Conservation (phyloP, 2,797 vertebrate genomes). For the Leontocebus nigricollis region DNA sequence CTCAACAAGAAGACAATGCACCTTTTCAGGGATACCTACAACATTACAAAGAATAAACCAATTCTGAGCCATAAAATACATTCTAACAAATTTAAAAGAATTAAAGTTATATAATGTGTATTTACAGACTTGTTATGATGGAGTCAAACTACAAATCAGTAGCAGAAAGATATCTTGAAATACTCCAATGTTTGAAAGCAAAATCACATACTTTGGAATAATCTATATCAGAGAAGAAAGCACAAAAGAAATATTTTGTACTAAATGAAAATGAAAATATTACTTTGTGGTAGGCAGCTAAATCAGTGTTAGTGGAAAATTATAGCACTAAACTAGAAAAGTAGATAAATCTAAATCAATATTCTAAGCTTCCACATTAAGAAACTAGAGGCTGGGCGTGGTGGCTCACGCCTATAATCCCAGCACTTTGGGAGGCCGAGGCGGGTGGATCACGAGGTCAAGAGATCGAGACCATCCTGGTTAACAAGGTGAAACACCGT, state of each 20-base stretch:
- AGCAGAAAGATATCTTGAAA: not conserved
- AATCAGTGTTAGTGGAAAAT: not conserved
- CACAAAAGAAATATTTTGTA: not conserved
- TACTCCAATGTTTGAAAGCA: not conserved
- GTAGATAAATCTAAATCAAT: not conserved
- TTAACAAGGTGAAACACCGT: too few relatives aligned
- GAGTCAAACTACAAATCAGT: not conserved
- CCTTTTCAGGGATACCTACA: not conserved
- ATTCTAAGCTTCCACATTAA: not conserved
- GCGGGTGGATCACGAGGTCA: too few relatives aligned
- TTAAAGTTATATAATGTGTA: not conserved
- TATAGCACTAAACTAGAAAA: not conserved
- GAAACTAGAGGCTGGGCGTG: not conserved
- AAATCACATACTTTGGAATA: not conserved
- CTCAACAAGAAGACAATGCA: not conserved
- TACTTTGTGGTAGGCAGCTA: not conserved
- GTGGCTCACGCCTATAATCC: too few relatives aligned
- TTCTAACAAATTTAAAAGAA: not conserved
- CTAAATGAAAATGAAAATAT: not conserved
- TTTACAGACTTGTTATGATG: not conserved
- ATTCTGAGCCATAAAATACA: not conserved
- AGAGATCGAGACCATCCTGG: too few relatives aligned
- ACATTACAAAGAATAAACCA: not conserved
- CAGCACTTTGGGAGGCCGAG: too few relatives aligned
- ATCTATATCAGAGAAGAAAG: not conserved